A percentile compares a stretch with the other conserved stretches of the same genome.
These are phyloP conservation scores for Casuarius casuarius DNA, from an alignment of 2,113 vertebrate genomes.

Conservation along the genomic window DNA sequence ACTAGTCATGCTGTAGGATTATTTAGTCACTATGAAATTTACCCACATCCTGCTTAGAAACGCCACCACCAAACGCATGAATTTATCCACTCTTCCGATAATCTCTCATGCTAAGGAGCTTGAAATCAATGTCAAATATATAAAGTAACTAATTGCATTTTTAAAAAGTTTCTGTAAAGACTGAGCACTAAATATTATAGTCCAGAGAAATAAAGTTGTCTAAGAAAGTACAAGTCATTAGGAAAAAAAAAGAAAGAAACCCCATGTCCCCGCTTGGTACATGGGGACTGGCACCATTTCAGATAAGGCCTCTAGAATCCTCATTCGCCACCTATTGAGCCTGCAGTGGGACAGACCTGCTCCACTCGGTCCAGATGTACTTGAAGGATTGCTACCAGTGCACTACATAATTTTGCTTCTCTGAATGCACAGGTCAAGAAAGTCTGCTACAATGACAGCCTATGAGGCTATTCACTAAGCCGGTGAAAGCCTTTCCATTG, in stretches of 20 bases:
- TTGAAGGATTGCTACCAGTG: not conserved
- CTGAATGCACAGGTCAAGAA: not conserved
- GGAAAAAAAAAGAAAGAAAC: not conserved
- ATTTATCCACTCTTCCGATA: not conserved
- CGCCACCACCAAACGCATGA: not conserved
- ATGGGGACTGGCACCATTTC: not conserved
- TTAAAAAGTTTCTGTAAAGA: not conserved
- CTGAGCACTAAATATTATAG: not conserved
- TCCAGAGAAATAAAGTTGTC: not conserved
- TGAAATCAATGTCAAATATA: not conserved
- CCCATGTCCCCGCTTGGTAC: not conserved
- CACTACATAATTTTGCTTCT: not conserved
- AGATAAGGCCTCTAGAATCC: not conserved
- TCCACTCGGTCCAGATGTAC: not conserved
- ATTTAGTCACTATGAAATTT: fast-evolving
- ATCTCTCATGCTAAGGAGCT: not conserved
- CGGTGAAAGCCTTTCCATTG: not conserved
- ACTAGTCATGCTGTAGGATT: not conserved
- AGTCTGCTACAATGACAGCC: fast-evolving
- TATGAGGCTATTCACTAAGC: not conserved
- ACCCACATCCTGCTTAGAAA: not conserved
- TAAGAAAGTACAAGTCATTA: not conserved
- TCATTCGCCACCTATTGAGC: not conserved
- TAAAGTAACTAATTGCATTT: not conserved
- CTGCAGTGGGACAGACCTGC: fast-evolving